Percentiles rank a stretch among this genome's conserved stretches.
Conservation (phyloP, 2,113 vertebrate species). For the Pristiophorus japonicus region DNA sequence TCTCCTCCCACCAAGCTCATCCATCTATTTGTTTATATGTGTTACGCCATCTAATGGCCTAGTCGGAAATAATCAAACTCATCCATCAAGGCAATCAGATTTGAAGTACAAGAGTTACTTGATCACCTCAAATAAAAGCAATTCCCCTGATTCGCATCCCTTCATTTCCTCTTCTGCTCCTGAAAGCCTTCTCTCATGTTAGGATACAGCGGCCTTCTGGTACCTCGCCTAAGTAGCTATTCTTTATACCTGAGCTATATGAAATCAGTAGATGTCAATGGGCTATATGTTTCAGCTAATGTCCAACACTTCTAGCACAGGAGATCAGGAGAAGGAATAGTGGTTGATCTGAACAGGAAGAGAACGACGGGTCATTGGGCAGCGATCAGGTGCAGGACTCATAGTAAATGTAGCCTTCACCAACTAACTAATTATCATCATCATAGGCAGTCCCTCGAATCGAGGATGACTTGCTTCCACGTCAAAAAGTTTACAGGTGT, state of each 20-base stretch:
- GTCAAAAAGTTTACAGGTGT: too few species aligned
- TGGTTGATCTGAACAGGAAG: background rate
- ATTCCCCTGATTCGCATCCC: background rate
- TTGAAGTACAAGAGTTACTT: background rate
- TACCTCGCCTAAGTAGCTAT: too few species aligned
- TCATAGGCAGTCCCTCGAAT: too few species aligned
- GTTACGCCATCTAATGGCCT: background rate
- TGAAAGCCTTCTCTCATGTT: background rate
- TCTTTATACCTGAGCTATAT: too few species aligned
- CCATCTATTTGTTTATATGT: background rate
- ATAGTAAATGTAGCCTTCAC: background rate
- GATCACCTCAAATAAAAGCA: background rate
- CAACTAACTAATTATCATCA: too few species aligned
- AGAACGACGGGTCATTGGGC: background rate
- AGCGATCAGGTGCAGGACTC: background rate
- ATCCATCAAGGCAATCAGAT: background rate
- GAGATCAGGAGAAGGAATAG: too few species aligned
- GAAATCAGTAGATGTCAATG: too few species aligned
- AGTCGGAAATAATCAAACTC: background rate
- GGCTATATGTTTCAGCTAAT: background rate
- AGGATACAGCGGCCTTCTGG: too few species aligned
- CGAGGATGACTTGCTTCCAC: too few species aligned
- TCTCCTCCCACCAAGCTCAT: too few species aligned
- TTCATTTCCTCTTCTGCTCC: background rate
- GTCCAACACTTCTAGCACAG: background rate